phyloP scores from a whole-genome alignment of 2,888 invertebrate species.

The Tachina fera region DNA sequence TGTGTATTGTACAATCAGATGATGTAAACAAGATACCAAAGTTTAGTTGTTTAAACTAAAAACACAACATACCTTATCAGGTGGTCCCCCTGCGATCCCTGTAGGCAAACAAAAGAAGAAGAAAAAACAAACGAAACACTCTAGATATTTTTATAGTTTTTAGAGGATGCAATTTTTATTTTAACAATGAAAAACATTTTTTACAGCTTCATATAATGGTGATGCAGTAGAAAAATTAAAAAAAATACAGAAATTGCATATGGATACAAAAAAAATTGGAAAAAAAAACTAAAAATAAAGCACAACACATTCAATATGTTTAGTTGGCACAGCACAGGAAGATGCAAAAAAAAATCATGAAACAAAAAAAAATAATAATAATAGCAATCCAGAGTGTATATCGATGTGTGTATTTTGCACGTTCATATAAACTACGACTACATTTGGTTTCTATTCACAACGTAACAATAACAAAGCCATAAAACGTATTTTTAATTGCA shows the following conservation, averaged over 20 bases:
- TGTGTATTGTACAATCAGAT: conserved; percentile 39
- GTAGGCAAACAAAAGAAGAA: neutral
- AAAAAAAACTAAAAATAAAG: conserved; percentile 46
- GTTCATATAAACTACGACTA: conserved; percentile 50
- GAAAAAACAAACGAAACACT: neutral
- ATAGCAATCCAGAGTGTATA: neutral
- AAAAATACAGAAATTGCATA: conserved; percentile 28
- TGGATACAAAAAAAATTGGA: conserved; percentile 7
- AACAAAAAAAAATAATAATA: conserved; percentile 14
- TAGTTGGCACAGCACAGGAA: conserved; percentile 5
- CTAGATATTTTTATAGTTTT: conserved; percentile 42
- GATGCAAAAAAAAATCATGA: conserved; percentile 28
- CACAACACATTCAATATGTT: conserved; percentile 17
- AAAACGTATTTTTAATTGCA: conserved; percentile 83
- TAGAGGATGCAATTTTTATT: conserved; percentile 69
- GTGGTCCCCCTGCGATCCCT: neutral
- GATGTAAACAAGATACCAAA: conserved; percentile 61
- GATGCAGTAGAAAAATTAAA: conserved; percentile 45
- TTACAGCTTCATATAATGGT: conserved; percentile 73
- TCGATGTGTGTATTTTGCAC: conserved; percentile 31
- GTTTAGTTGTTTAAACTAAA: conserved; percentile 48
- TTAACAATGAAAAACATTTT: conserved; percentile 79
- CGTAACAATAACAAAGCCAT: conserved; percentile 78
- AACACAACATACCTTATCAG: conserved; percentile 28
- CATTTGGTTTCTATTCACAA: conserved; percentile 65